Percentiles rank a stretch among this genome's conserved stretches.
phyloP scores from a whole-genome alignment of 2,797 vertebrate genomes.

The Sternarchorhynchus goeldii region DNA sequence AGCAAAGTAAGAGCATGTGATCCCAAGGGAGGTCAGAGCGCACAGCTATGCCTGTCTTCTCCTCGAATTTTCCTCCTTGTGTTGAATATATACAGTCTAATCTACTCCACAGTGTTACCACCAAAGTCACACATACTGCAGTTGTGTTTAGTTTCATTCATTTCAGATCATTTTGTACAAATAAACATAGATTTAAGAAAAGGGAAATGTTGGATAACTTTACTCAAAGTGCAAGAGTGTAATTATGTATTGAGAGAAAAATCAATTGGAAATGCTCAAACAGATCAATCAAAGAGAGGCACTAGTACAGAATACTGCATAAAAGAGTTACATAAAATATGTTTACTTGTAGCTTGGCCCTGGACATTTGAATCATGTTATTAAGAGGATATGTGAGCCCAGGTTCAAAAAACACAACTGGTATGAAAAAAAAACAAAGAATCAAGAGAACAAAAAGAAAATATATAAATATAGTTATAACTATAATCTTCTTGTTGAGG shows the following conservation, averaged over 20 bases:
- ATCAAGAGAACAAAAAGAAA: too few relatives aligned
- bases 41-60: background rate
- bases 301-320: background rate
- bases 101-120: slow-evolving; percentile 4
- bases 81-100: slow-evolving; percentile 3
- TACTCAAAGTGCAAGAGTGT: background rate
- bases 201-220: background rate
- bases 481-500: too few relatives aligned
- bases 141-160: background rate
- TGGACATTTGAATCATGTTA: too few relatives aligned
- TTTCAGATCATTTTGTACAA: slow-evolving; percentile 1
- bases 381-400: too few relatives aligned
- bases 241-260: background rate
- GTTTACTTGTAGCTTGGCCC: too few relatives aligned
- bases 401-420: too few relatives aligned
- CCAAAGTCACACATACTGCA: background rate
- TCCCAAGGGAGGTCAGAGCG: background rate
- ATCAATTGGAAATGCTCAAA: background rate
- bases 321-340: background rate
- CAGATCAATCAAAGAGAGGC: background rate
- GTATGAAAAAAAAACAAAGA: too few relatives aligned
- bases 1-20: background rate
- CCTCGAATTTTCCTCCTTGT: background rate
- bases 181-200: background rate
- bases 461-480: too few relatives aligned